phyloP scores from a whole-genome alignment of 2,113 vertebrate species.

The Garra rufa region DNA sequence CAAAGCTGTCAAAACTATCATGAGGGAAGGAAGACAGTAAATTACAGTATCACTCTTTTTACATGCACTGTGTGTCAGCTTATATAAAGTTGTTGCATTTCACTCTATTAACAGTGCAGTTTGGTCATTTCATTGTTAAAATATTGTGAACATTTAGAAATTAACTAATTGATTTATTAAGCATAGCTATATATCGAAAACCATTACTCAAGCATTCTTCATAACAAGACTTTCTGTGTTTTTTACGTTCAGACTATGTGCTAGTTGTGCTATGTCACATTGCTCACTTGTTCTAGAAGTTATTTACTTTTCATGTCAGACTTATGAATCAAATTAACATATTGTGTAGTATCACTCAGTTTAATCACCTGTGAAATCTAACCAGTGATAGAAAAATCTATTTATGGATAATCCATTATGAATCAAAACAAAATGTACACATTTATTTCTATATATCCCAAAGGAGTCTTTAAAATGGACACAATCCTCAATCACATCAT shows the following conservation, averaged over 20 bases:
- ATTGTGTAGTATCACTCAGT: too few relatives aligned
- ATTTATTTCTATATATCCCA: background rate
- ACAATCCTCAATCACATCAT: background rate
- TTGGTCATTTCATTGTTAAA: background rate
- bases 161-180: background rate
- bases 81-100: background rate
- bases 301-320: background rate
- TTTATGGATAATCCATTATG: background rate
- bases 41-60: background rate
- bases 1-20: conserved; percentile 4
- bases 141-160: background rate
- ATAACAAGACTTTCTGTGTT: background rate
- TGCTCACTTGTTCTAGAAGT: background rate
- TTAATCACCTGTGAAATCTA: background rate
- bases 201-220: background rate
- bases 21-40: background rate
- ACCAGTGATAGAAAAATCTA: background rate
- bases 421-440: background rate
- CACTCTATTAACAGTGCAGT: background rate
- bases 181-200: background rate
- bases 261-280: background rate
- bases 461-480: background rate
- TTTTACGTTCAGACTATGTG: background rate
- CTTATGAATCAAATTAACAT: background rate
- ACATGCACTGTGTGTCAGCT: background rate